Percentiles rank a stretch among this genome's conserved stretches.
These are phyloP conservation scores for Aphaenogaster ashmeadi DNA, from an alignment of 1,140 invertebrate species.

Conservation along the genomic window DNA sequence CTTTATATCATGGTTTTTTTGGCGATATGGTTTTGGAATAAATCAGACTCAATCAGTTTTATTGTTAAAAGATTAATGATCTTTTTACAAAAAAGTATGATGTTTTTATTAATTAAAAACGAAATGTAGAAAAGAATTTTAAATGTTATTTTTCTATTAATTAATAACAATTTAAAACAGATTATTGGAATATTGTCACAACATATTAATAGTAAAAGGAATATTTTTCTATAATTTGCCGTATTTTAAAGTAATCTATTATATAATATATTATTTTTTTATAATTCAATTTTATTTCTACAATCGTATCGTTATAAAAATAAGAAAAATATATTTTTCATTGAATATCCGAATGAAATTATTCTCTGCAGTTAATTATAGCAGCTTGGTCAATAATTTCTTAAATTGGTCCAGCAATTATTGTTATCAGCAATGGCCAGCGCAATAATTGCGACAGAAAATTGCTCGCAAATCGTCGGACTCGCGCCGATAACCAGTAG, in stretches of 20 bases:
- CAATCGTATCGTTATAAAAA: background rate
- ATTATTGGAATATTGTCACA: background rate
- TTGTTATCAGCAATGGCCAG: background rate
- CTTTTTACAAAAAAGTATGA: background rate
- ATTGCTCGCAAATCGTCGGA: constrained; percentile 6
- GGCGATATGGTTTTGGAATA: too few species aligned
- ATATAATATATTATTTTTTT: constrained; percentile 5
- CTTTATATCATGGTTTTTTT: background rate
- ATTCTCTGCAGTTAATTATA: background rate
- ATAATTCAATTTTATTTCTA: background rate
- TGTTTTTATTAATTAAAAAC: background rate
- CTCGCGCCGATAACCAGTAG: background rate
- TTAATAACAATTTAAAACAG: background rate
- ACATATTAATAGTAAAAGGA: background rate
- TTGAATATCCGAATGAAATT: background rate
- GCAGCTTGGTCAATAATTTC: constrained; percentile 12
- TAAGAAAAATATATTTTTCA: background rate
- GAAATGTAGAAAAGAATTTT: background rate
- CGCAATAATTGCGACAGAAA: constrained; percentile 8
- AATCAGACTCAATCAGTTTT: background rate
- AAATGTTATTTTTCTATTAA: background rate
- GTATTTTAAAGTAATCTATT: background rate
- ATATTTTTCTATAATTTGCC: background rate
- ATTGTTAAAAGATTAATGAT: background rate
- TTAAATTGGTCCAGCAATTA: background rate